Evolutionary conservation across 2,113 vertebrate species (phyloP).

Genomic region (Carollia perspicillata): DNA sequence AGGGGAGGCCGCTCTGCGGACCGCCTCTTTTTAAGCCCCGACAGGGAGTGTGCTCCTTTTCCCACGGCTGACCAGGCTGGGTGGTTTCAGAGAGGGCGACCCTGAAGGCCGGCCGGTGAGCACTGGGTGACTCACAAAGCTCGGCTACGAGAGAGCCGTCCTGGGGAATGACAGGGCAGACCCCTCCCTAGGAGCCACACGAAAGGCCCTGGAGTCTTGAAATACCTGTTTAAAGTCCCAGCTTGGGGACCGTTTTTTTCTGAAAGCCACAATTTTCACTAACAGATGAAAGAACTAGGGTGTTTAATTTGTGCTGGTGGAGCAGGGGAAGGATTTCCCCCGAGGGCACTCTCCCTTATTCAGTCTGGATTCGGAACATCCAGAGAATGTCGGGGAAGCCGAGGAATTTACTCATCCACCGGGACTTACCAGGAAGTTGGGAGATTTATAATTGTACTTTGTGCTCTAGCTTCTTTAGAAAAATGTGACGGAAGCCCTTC

Average conservation of each 20-base stretch:
- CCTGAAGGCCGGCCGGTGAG: neutral
- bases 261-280: neutral
- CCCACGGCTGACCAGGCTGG: neutral
- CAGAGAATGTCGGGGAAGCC: neutral
- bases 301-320: neutral
- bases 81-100: neutral
- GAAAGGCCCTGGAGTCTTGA: neutral
- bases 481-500: neutral
- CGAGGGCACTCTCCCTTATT: neutral
- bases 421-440: neutral
- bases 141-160: neutral
- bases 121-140: too few relatives aligned
- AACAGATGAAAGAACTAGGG: neutral
- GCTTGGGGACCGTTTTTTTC: neutral
- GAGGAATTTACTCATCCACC: neutral
- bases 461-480: slow-evolving; percentile 4
- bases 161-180: neutral
- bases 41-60: neutral
- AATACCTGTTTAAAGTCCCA: neutral
- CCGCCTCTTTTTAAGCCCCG: neutral
- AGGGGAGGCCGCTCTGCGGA: neutral
- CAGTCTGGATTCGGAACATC: neutral
- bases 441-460: neutral
- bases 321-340: neutral
- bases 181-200: neutral